Evolutionary conservation across 2,113 vertebrate species (phyloP), one percentile per base, ranked within the genome.

Genomic region (Saguinus midas): DNA sequence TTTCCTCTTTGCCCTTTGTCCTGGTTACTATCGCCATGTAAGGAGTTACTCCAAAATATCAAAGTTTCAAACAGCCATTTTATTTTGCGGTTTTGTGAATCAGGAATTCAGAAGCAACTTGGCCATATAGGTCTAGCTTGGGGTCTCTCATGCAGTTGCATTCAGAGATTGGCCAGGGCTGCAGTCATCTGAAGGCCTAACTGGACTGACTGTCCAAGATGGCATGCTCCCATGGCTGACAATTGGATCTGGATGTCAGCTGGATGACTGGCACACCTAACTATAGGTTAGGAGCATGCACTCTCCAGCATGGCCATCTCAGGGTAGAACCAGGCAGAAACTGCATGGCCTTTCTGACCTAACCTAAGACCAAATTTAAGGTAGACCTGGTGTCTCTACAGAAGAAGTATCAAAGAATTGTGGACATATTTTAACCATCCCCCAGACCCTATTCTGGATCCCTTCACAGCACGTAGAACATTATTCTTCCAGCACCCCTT

Each of bases 271-370:
- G 25, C 43, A 48, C 29, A 40, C n/a, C 40, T 40, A 43, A 29
- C n/a, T n/a, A n/a, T 20, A 82, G 81, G n/a, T 40, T 14, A 29
- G 14, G 18, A 25, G 3, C 27, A 32, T 8, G 43, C 4, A 78
- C 16, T 90, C 70, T 87, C 52, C 48, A 68, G 45, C 17, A 50
- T 29, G 48, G 57, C 45, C n/a, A 45, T 64, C 45, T 94, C 68
- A 92, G 48, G 29, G 40, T 9, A 73, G 70, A 97, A 37, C 32
- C 66, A 83, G n/a, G 93, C n/a, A 90, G 93, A 90, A 88, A 10
- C 8, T 70, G 1, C 37, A 45, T 8, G 8, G 32, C 32, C 12
- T 70, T 92, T 76, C 25, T 90, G 70, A 72, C 32, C 52, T 75
- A 48, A 13, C 18, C 58, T 83, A 48, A 75, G 75, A 43, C n/a